Evolutionary conservation across 2,888 invertebrate species (phyloP), one percentile per base, ranked within the genome.

Genomic region (Piscicola geometra): DNA sequence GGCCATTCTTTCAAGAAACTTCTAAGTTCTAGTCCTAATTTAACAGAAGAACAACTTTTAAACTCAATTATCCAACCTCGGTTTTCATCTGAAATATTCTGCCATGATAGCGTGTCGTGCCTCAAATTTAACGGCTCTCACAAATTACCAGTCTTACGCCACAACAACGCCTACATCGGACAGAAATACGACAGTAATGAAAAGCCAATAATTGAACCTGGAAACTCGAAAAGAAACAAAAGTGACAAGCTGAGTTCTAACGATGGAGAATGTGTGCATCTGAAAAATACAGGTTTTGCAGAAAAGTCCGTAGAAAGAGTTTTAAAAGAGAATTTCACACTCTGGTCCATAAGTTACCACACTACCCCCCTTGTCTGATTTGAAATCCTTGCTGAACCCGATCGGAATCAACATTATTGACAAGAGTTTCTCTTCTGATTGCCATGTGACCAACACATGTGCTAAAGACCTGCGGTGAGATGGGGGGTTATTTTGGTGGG

Each of bases 271-370:
- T 80, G 80, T 66, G 79, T 80, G 18, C 72, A 77, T 35, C 47
- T 80, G 9, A 78, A 78, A 50, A 76, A 80, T 60, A 80, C 80
- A 28, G 80, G 80, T 21, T 80, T 80, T 56, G 52, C 9, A 0
- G 78, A 78, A 50, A 66, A 36, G 21, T 78, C 80, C 0, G 76
- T 80, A 28, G 67, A 71, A 41, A 35, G 77, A 0, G 78, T 78
- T 0, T 75, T 80, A 9, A 69, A 76, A 41, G 72, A 75, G n/a
- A 66, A 78, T 30, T 79, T 79, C 5, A 78, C 79, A 12, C 52
- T 80, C 52, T 80, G 80, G 80, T 79, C 80, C 1, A 78, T 79
- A 68, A 80, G 81, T 41, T 80, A 78, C 66, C 80, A 80, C 60
- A 75, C 79, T 9, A 79, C 79, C 28, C 80, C 80, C n/a, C n/a